A percentile compares a stretch with the other conserved stretches of the same genome.
Conservation (phyloP, 2,797 vertebrate species). For the Staurois parvus region DNA sequence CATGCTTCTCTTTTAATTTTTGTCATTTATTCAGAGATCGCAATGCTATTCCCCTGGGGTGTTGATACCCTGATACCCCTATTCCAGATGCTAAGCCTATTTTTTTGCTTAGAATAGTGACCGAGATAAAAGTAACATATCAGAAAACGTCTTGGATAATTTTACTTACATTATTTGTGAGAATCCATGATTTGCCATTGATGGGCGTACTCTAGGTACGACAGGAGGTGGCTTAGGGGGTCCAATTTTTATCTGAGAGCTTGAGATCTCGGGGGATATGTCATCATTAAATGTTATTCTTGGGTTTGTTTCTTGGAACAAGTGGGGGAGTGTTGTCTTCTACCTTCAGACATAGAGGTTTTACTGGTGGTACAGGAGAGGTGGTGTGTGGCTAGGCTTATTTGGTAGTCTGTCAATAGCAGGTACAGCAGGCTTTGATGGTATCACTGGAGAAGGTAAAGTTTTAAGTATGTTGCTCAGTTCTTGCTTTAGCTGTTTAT, state of each 20-base stretch:
- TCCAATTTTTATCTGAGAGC: constrained; percentile 66
- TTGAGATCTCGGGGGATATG: constrained; percentile 60
- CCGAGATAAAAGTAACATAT: not conserved
- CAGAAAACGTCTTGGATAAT: not conserved
- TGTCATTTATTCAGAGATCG: too few relatives aligned
- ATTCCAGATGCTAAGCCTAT: too few relatives aligned
- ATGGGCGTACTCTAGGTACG: constrained; percentile 14
- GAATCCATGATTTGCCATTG: constrained; percentile 66
- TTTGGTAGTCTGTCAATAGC: constrained; percentile 3
- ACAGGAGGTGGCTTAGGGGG: constrained; percentile 66
- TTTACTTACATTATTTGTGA: constrained; percentile 85
- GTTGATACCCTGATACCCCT: too few relatives aligned
- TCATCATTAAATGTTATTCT: constrained; percentile 63
- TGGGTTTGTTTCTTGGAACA: constrained; percentile 70
- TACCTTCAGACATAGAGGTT: constrained; percentile 60
- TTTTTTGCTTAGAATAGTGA: not conserved
- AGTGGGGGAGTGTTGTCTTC: constrained; percentile 43
- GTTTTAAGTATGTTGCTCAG: constrained; percentile 67
- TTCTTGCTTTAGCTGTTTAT: constrained; percentile 70
- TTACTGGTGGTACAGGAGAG: constrained; percentile 63
- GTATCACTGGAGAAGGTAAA: not conserved
- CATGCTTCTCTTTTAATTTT: too few relatives aligned
- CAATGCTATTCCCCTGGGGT: too few relatives aligned
- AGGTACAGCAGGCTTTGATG: not conserved
- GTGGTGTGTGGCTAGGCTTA: not conserved